A percentile compares a stretch with the other conserved stretches of the same genome.
These are phyloP conservation scores for Diorhabda elongata DNA, from an alignment of 1,140 invertebrate genomes.

Conservation along the genomic window DNA sequence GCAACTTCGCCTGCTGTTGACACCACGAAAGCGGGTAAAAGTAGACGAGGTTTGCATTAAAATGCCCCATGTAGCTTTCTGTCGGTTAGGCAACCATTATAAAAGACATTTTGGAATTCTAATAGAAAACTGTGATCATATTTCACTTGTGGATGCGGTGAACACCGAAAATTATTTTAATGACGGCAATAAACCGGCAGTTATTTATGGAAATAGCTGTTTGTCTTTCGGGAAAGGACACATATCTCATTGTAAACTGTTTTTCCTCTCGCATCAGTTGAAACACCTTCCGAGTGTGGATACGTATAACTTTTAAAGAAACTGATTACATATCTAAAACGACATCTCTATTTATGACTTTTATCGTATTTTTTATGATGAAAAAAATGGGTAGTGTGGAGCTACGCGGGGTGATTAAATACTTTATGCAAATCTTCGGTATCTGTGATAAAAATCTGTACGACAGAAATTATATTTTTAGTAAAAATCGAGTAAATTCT, in stretches of 20 bases:
- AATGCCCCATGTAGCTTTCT: conserved; percentile 27
- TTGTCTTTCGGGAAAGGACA: conserved; percentile 27
- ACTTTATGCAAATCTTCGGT: too few relatives aligned
- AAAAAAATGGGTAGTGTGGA: too few relatives aligned
- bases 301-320: too few relatives aligned
- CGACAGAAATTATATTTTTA: too few relatives aligned
- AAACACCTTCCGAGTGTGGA: not conserved
- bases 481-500: too few relatives aligned
- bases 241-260: not conserved
- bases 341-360: too few relatives aligned
- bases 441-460: too few relatives aligned
- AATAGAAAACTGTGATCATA: conserved; percentile 29
- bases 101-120: conserved; percentile 34
- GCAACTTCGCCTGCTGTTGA: conserved; percentile 17
- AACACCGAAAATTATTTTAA: conserved; percentile 41
- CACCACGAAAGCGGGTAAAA: conserved; percentile 8
- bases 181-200: conserved; percentile 36
- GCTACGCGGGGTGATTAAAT: too few relatives aligned
- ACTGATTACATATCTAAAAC: too few relatives aligned
- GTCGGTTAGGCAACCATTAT: conserved; percentile 20
- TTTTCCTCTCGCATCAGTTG: not conserved
- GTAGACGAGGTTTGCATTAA: conserved; percentile 25
- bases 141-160: conserved; percentile 30
- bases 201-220: conserved; percentile 36
- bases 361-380: too few relatives aligned